A percentile compares a stretch with the other conserved stretches of the same genome.
phyloP scores from a whole-genome alignment of 2,888 invertebrate genomes.

The Atherix ibis region DNA sequence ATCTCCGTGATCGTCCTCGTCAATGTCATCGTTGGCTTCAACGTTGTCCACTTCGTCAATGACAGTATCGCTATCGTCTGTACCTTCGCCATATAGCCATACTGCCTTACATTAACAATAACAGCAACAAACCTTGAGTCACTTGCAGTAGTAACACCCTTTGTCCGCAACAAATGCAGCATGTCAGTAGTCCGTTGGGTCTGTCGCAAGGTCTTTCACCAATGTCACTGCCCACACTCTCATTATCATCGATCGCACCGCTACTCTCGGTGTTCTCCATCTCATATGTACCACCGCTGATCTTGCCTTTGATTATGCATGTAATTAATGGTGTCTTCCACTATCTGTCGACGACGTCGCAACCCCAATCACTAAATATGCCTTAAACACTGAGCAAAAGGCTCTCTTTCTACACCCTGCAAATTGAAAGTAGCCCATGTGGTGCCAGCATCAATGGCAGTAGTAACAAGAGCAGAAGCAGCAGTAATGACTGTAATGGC shows the following conservation, averaged over 20 bases:
- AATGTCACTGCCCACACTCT: constrained; percentile 6
- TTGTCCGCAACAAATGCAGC: constrained; percentile 19
- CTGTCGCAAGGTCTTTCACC: constrained; percentile 16
- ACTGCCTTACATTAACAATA: constrained; percentile 14
- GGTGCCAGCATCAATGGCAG: too few relatives aligned
- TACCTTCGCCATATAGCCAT: too few relatives aligned
- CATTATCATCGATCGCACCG: constrained; percentile 13
- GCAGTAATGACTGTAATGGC: too few relatives aligned
- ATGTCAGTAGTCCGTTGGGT: constrained; percentile 19
- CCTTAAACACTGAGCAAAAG: constrained; percentile 23
- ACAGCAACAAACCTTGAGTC: constrained; percentile 11
- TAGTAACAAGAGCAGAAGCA: too few relatives aligned
- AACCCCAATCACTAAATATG: constrained; percentile 27
- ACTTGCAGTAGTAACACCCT: constrained; percentile 8
- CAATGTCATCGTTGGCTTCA: constrained; percentile 15
- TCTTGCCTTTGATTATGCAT: constrained; percentile 31
- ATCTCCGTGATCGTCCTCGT: constrained; percentile 11
- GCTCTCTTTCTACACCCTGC: constrained; percentile 27
- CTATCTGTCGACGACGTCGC: constrained; percentile 26
- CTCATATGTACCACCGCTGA: constrained; percentile 27
- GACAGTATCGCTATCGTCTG: constrained; percentile 13
- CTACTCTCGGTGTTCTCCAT: constrained; percentile 20
- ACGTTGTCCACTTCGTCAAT: constrained; percentile 1
- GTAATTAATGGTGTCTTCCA: constrained; percentile 31
- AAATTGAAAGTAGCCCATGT: constrained; percentile 26